Percentiles rank a stretch among this genome's conserved stretches.
These are phyloP conservation scores for Drosophila algonquin DNA, from an alignment of 2,888 invertebrate genomes.

Conservation along the genomic window DNA sequence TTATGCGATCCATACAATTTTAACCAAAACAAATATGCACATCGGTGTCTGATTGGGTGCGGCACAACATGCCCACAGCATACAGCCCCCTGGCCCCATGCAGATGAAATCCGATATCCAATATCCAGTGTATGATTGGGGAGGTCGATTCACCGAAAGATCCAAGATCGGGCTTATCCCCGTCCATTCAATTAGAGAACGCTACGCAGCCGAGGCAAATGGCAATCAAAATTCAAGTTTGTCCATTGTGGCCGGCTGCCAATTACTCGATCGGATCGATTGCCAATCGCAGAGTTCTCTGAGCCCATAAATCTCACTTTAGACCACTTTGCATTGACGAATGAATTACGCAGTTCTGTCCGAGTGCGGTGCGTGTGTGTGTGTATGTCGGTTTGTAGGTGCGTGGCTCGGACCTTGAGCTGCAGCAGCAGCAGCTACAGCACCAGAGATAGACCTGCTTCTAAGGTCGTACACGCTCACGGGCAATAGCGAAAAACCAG, in stretches of 20 bases:
- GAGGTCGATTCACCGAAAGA: slow-evolving; percentile 30
- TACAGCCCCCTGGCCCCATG: background rate
- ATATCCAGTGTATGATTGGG: slow-evolving; percentile 13
- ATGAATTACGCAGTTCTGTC: slow-evolving; percentile 32
- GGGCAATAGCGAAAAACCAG: slow-evolving; percentile 2
- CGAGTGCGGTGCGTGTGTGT: background rate
- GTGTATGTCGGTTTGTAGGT: no score
- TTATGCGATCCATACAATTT: slow-evolving; percentile 40
- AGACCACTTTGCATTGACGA: slow-evolving; percentile 42
- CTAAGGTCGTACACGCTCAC: slow-evolving; percentile 32
- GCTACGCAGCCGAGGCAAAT: slow-evolving; percentile 13
- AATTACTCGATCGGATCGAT: slow-evolving; percentile 43
- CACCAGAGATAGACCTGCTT: slow-evolving; percentile 10
- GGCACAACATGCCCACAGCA: slow-evolving; percentile 5
- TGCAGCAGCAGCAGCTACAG: slow-evolving; percentile 8
- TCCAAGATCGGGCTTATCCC: slow-evolving; percentile 18
- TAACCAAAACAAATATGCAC: slow-evolving; percentile 36
- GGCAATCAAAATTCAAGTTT: slow-evolving; percentile 20
- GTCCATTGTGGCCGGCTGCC: slow-evolving; percentile 40
- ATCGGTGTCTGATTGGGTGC: slow-evolving; percentile 16
- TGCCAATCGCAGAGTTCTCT: slow-evolving; percentile 38
- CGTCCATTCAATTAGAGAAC: slow-evolving; percentile 14
- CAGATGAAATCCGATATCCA: background rate
- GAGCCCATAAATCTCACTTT: slow-evolving; percentile 43
- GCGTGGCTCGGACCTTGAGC: slow-evolving; percentile 24